Base-by-base conservation (phyloP, 1,140 invertebrate genomes). In the Apis florea region DNA sequence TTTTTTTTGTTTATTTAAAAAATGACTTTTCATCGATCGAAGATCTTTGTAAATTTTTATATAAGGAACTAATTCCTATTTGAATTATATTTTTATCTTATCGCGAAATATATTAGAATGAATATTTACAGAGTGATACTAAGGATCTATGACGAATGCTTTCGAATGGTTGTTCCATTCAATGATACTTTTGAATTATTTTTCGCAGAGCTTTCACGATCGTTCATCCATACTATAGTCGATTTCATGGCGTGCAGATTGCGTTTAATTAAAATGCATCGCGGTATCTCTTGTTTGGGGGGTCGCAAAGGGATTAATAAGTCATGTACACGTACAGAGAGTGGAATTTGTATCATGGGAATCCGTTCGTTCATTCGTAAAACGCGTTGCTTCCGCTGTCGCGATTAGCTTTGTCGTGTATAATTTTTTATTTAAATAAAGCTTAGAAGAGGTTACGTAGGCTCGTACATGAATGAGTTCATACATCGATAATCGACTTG, bases 231-330 rank as follows among this genome's bases (percentile, higher is more conserved):
- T 58, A 51, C 19, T 49, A 66, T 47, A 76, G 58, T 71, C 78
- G 72, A 78, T 73, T 77, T 61, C 56, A 66, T 63, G 47, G 66
- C 40, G 64, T 54, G 75, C 68, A 85, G 73, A 83, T 84, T 87
- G 77, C 79, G 61, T 88, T 89, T 89, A 88, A 89, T 89, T 89
- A 89, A 89, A 89, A 89, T 88, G 73, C 83, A 86, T 83, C 72
- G 61, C 72, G 77, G 63, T 51, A 47, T 54, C 69, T 77, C 78
- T 67, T 85, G 85, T 82, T 85, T 85, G 80, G 74, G 64, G 26
- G 26, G 76, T 49, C 78, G 81, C 81, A 70, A 83, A 54, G 85
- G 86, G 83, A 88, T 88, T 88, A 85, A 88, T 88, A 87, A 87
- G 72, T 87, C 86, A 88, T 72, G 84, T 71, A 78, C 47, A 72